Base-by-base conservation (phyloP, 2,113 vertebrate species). In the Fregata magnificens region DNA sequence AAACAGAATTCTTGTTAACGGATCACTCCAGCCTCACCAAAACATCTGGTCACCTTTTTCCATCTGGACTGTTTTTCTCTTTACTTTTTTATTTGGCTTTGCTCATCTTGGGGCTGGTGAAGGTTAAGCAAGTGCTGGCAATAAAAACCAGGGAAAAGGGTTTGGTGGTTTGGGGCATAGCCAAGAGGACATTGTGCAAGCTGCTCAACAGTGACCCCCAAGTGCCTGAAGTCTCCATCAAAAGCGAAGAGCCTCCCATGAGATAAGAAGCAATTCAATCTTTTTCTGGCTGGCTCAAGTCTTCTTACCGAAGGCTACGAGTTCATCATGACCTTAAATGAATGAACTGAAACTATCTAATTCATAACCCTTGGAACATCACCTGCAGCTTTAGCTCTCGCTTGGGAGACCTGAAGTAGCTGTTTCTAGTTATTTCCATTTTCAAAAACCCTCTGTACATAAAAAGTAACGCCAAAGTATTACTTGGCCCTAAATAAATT, bases 31-130 rank as follows among this genome's bases (percentile, higher is more conserved):
- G 76, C 29, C n/a, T 79, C 93, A 74, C 26, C 31, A 73, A 94
- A 96, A 97, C 97, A 98, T 97, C 97, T 98, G 97, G 95, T 38
- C 71, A 63, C 61, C 28, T 88, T 59, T 90, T 95, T 78, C 90
- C 94, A 97, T 90, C 90, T 96, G 95, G 50, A 65, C 67, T 72
- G 34, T 34, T 95, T 93, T 59, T 80, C 78, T 58, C 49, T 70
- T 36, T 32, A 50, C 24, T 44, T 88, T 86, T 95, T 58, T 22
- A 28, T 84, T 96, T 91, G 88, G 19, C n/a, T 89, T 90, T 91
- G 34, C 40, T 49, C 44, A 71, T 81, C 82, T 65, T 77, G 12
- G 34, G 55, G 7, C 53, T 98, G 77, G 78, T 83, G 82, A 86
- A 95, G 71, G 70, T 97, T 94, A 97, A 96, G 77, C 59, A 90